Percentiles rank a stretch among this genome's conserved stretches.
Evolutionary conservation across 1,140 invertebrate genomes (phyloP).

Genomic region (Plodia interpunctella): DNA sequence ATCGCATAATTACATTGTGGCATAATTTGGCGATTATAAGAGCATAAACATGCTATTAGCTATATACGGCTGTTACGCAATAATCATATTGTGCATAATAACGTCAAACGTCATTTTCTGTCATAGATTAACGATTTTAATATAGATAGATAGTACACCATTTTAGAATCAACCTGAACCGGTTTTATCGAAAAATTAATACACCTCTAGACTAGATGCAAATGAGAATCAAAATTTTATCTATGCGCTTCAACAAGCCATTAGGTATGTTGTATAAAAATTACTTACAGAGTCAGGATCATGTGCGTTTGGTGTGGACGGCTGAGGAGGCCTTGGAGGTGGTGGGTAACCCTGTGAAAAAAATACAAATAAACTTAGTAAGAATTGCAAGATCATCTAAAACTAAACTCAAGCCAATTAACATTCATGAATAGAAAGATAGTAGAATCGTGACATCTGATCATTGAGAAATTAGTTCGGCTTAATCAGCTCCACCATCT

Average conservation of each 20-base stretch:
- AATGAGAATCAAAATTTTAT: too few relatives aligned
- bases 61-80: background rate
- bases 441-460: constrained; percentile 6
- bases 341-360: constrained; percentile 66
- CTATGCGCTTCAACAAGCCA: too few relatives aligned
- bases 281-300: constrained; percentile 75
- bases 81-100: background rate
- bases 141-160: too few relatives aligned
- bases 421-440: too few relatives aligned
- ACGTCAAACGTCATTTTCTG: background rate
- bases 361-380: constrained; percentile 11
- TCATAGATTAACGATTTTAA: too few relatives aligned
- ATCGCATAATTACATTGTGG: constrained; percentile 12
- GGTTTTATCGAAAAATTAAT: too few relatives aligned
- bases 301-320: constrained; percentile 75
- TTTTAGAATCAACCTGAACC: too few relatives aligned
- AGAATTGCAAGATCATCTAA: background rate
- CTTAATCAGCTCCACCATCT: background rate
- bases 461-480: background rate
- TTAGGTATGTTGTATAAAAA: background rate
- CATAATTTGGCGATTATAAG: constrained; percentile 17
- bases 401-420: background rate
- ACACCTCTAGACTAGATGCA: too few relatives aligned
- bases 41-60: constrained; percentile 11
- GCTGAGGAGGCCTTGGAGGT: constrained; percentile 71